A percentile compares a stretch with the other conserved stretches of the same genome.
Evolutionary conservation across 2,113 vertebrate species (phyloP).

Genomic region (Melanocharis versteri): DNA sequence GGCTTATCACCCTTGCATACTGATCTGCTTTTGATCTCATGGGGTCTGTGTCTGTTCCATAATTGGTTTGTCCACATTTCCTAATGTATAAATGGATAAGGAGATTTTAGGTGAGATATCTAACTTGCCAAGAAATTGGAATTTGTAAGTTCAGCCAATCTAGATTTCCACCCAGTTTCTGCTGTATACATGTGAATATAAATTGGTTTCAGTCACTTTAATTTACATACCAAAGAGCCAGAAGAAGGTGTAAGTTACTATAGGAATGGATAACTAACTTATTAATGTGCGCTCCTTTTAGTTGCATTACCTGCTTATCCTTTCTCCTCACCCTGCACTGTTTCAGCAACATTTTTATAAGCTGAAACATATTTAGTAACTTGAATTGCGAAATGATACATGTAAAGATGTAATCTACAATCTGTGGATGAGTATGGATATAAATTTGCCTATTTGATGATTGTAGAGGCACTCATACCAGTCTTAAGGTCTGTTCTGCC

Average conservation of each 20-base stretch:
- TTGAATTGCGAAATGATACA: background rate
- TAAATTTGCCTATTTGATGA: background rate
- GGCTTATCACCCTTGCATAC: slow-evolving; percentile 31
- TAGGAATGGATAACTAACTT: background rate
- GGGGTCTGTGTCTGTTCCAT: slow-evolving; percentile 20
- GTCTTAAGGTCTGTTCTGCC: background rate
- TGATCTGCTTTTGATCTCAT: slow-evolving; percentile 16
- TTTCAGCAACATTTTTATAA: background rate
- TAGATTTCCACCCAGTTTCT: slow-evolving; percentile 49
- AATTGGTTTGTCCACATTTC: slow-evolving; percentile 36
- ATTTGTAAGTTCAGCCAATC: slow-evolving; percentile 45
- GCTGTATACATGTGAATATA: slow-evolving; percentile 9
- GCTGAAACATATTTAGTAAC: background rate
- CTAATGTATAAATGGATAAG: slow-evolving; percentile 62
- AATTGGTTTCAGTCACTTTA: slow-evolving; percentile 29
- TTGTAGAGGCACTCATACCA: background rate
- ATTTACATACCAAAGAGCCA: slow-evolving; percentile 54
- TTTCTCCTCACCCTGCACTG: background rate
- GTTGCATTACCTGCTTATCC: background rate
- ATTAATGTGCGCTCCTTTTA: background rate
- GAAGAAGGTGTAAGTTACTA: slow-evolving; percentile 55
- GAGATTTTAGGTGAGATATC: slow-evolving; percentile 44
- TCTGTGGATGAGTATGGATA: background rate
- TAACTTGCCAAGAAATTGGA: slow-evolving; percentile 53
- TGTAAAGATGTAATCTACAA: background rate